Evolutionary conservation across 2,888 invertebrate genomes (phyloP), one percentile per base, ranked within the genome.

Genomic region (Nezara viridula): DNA sequence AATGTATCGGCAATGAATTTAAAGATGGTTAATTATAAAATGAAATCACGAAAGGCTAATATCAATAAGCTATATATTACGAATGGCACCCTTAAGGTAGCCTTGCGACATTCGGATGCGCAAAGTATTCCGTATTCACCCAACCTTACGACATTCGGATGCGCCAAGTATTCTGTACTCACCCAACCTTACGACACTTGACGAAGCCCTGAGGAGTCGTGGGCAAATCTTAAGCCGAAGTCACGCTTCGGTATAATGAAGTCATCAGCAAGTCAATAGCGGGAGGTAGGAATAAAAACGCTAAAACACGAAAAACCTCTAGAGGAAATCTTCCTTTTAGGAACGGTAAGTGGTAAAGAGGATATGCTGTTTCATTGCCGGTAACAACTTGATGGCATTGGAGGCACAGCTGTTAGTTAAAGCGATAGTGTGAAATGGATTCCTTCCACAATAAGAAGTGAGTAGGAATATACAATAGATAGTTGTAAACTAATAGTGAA

Each of bases 151-250:
- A 81, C 81, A 44, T 81, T n/a, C n/a, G 14, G 81, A 81, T 81
- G 44, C 81, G 40, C 81, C n/a, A 81, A 81, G 81, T 81, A 47
- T n/a, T 81, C 44, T 81, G 81, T 81, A 81, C 44, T 81, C 81
- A 47, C 14, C 81, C 81, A 47, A n/a, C 81, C 81, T 81, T 81
- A 81, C 81, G 81, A 81, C 81, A 81, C 81, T 81, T 81, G 81
- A 81, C 81, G 81, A 81, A 81, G 81, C 81, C 44, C 81, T n/a
- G 24, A 21, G 32, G 44, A 81, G 81, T 81, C 81, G 81, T 81
- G 81, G 81, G 81, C 81, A 81, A 81, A 81, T 44, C 81, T 81
- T 81, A 47, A 44, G 44, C 44, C 44, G 44, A 47, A 81, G 81
- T 81, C 81, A 81, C 81, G 81, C 81, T 37, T 81, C 44, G 81